Base-by-base conservation (phyloP, 37 sponge, comb jelly and placozoan genomes). In the Aplysina aerophoba region DNA sequence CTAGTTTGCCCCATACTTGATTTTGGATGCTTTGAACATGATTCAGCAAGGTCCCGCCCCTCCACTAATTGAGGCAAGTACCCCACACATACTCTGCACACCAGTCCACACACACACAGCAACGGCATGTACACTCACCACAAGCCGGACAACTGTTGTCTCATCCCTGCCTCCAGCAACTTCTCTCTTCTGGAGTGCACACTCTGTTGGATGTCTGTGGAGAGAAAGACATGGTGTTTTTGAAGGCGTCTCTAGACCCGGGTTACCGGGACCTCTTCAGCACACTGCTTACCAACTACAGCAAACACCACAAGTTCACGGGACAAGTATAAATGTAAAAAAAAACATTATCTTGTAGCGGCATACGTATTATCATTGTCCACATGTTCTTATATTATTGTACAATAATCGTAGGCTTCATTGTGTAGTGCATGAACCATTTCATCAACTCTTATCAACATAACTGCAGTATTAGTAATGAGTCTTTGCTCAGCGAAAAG, bases 1-100 rank as follows among this genome's bases (percentile, higher is more conserved):
- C 12, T 6, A 69, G 71, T 69, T 34, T 69, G 28, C 31, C 34
- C 71, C 71, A 34, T 69, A 69, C 34, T 69, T 69, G 71, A 35
- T 69, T 30, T 3, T 69, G 28, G 71, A 69, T 28, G 31, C 34
- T 69, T 69, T 69, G 71, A 30, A 69, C 17, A 35, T 35, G 19
- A 33, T 69, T 25, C 71, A 69, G 33, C 28, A 35, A 15, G 28
- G 31, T 35, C 28, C 17, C 34, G 15, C 71, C 27, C 71, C 71
- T 30, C 31, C 71, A 4, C 34, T 69, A 28, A n/a, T 69, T 34
- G 34, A 69, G 1, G 71, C 6, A 30, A 69, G 71, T 28, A 44
- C 50, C 50, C 50, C 50, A n/a, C n/a, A n/a, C 50, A 44, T 44
- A n/a, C 50, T 44, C 50, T 44, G 12, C 64, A 28, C 64, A 62